A percentile compares a stretch with the other conserved stretches of the same genome.
Conservation (phyloP, 2,113 vertebrate species). For the Cettia cetti region DNA sequence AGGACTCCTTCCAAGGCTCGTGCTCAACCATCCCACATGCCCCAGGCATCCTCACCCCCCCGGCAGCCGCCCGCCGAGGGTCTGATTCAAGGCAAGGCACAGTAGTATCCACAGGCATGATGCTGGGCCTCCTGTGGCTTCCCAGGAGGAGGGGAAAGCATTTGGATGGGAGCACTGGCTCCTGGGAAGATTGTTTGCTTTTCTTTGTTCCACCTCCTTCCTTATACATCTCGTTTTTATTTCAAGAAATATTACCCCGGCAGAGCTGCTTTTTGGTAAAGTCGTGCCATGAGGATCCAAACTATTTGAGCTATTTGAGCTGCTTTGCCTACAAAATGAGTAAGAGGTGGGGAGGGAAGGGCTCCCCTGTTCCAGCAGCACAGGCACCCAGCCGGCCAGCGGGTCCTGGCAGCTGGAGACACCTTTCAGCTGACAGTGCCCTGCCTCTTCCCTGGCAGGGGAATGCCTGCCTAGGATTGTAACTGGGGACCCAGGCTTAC, state of each 20-base stretch:
- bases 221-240: slow-evolving; percentile 27
- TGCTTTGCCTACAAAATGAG: slow-evolving; percentile 35
- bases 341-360: slow-evolving; percentile 9
- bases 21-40: slow-evolving; percentile 10
- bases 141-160: background rate
- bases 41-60: background rate
- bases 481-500: background rate
- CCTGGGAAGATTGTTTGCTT: slow-evolving; percentile 29
- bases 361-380: background rate
- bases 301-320: slow-evolving; percentile 52
- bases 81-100: background rate
- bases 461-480: background rate
- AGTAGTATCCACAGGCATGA: slow-evolving; percentile 10
- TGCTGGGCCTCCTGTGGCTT: slow-evolving; percentile 10
- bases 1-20: slow-evolving; percentile 42
- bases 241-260: slow-evolving; percentile 58
- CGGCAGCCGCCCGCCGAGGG: background rate
- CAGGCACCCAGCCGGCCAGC: background rate
- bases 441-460: slow-evolving; percentile 4
- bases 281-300: background rate
- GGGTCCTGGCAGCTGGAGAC: background rate
- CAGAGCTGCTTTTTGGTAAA: slow-evolving; percentile 12
- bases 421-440: slow-evolving; percentile 5
- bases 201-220: slow-evolving; percentile 46
- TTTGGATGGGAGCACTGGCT: slow-evolving; percentile 34